Percentiles rank a stretch among this genome's conserved stretches.
Evolutionary conservation across 2,113 vertebrate genomes (phyloP).

Genomic region (Brevimyrus niger): DNA sequence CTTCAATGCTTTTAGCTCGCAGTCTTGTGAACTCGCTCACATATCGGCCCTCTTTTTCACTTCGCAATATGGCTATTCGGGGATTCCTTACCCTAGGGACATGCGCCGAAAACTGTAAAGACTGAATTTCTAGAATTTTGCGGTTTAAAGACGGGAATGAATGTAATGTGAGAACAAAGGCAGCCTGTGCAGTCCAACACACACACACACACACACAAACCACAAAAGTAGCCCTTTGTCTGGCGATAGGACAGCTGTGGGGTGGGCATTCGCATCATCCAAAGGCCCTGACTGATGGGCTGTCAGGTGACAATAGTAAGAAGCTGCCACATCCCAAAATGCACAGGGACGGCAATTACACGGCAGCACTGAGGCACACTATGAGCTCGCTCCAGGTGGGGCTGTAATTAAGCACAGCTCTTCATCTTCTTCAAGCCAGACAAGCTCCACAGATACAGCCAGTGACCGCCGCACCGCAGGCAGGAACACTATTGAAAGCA

Average conservation of each 20-base stretch:
- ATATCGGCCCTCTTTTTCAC: not conserved
- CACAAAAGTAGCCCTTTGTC: slow-evolving; percentile 19
- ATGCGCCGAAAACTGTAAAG: not conserved
- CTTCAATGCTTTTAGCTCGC: not conserved
- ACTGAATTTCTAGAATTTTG: not conserved
- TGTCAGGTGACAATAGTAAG: slow-evolving; percentile 41
- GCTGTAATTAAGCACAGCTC: slow-evolving; percentile 31
- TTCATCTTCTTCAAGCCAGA: not conserved
- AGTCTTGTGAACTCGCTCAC: not conserved
- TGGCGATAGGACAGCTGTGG: not conserved
- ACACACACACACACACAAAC: slow-evolving; percentile 3
- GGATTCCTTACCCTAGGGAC: not conserved
- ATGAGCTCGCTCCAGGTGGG: slow-evolving; percentile 37
- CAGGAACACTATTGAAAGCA: not conserved
- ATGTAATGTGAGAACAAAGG: not conserved
- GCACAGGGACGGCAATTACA: slow-evolving; percentile 28
- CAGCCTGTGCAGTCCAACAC: not conserved
- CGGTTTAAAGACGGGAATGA: not conserved
- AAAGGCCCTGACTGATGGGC: slow-evolving; percentile 39
- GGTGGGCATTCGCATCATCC: slow-evolving; percentile 23
- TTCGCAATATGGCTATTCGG: not conserved
- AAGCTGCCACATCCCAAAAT: slow-evolving; percentile 28
- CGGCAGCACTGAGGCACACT: slow-evolving; percentile 9
- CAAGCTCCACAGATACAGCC: not conserved
- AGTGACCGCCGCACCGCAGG: slow-evolving; percentile 1